Percentiles rank a stretch among this genome's conserved stretches.
phyloP scores from a whole-genome alignment of 2,888 invertebrate species.

The Aphidius colemani region DNA sequence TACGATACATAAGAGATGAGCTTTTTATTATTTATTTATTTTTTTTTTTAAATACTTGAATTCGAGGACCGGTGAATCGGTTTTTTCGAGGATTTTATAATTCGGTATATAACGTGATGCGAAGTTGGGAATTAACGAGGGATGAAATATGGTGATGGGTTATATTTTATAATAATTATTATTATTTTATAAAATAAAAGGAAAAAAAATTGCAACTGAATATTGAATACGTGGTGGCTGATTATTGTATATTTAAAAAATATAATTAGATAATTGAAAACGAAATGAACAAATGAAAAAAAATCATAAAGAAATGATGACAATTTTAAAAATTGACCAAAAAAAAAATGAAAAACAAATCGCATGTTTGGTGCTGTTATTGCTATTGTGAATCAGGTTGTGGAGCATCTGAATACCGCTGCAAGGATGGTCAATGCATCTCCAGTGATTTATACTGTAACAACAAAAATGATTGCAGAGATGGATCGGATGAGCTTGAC shows the following conservation, averaged over 20 bases:
- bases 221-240: not conserved
- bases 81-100: no score
- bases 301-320: not conserved
- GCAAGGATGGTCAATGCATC: conserved; percentile 68
- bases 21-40: no score
- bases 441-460: conserved; percentile 65
- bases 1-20: not conserved
- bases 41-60: no score
- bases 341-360: conserved; percentile 36
- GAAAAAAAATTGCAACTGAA: not conserved
- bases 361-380: conserved; percentile 49
- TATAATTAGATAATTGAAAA: conserved; percentile 1
- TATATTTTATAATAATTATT: not conserved
- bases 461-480: conserved; percentile 65
- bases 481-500: conserved; percentile 65
- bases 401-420: conserved; percentile 61
- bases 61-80: no score
- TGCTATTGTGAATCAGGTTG: conserved; percentile 61
- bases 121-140: conserved; percentile 13
- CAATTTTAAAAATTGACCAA: not conserved
- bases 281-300: not conserved
- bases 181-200: no score
- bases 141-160: conserved; percentile 9
- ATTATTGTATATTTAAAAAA: not conserved
- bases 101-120: not conserved